Evolutionary conservation across 2,113 vertebrate species (phyloP), one percentile per base, ranked within the genome.

Genomic region (Agapornis roseicollis): DNA sequence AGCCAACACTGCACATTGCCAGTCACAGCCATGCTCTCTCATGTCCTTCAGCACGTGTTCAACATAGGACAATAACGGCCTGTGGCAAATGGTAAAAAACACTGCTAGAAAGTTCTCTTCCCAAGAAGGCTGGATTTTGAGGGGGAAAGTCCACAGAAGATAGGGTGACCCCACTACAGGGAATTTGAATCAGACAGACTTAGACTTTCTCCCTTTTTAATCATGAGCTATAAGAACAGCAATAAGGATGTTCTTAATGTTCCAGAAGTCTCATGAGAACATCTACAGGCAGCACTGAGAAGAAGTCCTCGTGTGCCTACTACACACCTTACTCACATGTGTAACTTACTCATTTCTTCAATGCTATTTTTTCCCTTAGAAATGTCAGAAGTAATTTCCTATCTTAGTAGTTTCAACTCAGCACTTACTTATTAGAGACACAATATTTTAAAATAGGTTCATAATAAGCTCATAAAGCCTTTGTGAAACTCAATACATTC

Each of bases 1-100:
- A 65, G n/a, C 31, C 55, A 50, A 13, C 29, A 47, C 28, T 1
- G 0, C 31, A 20, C 25, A 1, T 20, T 2, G 27, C 27, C 66
- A 28, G 20, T 37, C 47, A 39, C 39, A 69, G 52, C 53, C n/a
- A 4, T 39, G 19, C 19, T 17, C 28, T 58, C 56, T 50, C 0
- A 0, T 24, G 35, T 53, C 66, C 71, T 56, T 50, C 56, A 63
- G 52, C 31, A 29, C 2, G 1, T 7, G 28, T 14, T 27, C 44
- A 24, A 46, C n/a, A 28, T 1, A 10, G 39, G 68, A 52, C 69
- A 63, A 17, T 44, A 64, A 20, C 8, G 35, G 35, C 16, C 44
- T 65, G 6, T 19, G 39, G 25, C 72, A 61, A 65, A 31, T 3
- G 24, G 46, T 23, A 58, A 55, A 50, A 50, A 52, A 42, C 39